Evolutionary conservation across 1,140 invertebrate species (phyloP).

Genomic region (Lepidurus packardi): DNA sequence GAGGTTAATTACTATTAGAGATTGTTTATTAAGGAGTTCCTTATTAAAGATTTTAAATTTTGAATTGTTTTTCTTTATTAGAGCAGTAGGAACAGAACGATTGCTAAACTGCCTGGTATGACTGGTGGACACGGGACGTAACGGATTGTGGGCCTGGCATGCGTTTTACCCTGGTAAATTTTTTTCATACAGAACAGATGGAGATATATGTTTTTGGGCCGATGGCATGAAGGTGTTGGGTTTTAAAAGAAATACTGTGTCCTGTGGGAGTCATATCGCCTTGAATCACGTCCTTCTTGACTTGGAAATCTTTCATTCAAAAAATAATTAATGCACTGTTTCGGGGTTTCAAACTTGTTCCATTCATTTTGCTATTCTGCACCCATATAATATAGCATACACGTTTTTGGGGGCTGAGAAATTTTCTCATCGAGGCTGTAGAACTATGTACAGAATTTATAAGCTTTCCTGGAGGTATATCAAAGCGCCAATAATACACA

Average conservation of each 20-base stretch:
- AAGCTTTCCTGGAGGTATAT: background rate
- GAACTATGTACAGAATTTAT: constrained; percentile 11
- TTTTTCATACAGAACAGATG: too few species aligned
- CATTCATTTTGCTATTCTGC: background rate
- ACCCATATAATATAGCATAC: background rate
- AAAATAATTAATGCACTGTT: background rate
- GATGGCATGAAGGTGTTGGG: background rate
- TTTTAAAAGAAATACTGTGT: background rate
- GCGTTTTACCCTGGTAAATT: background rate
- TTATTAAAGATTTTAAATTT: too few species aligned
- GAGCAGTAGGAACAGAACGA: background rate
- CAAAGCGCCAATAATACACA: constrained; percentile 10
- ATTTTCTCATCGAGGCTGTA: background rate
- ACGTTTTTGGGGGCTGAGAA: background rate
- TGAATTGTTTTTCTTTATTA: too few species aligned
- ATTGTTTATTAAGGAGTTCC: background rate
- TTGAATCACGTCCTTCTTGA: background rate
- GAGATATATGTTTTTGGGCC: background rate
- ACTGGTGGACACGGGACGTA: background rate
- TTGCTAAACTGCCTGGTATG: background rate
- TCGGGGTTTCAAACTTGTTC: background rate
- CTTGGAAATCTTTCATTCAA: background rate
- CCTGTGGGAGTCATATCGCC: background rate
- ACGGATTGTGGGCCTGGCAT: background rate
- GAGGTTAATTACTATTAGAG: background rate